phyloP scores from a whole-genome alignment of 2,113 vertebrate genomes.

The Seriola quinqueradiata region DNA sequence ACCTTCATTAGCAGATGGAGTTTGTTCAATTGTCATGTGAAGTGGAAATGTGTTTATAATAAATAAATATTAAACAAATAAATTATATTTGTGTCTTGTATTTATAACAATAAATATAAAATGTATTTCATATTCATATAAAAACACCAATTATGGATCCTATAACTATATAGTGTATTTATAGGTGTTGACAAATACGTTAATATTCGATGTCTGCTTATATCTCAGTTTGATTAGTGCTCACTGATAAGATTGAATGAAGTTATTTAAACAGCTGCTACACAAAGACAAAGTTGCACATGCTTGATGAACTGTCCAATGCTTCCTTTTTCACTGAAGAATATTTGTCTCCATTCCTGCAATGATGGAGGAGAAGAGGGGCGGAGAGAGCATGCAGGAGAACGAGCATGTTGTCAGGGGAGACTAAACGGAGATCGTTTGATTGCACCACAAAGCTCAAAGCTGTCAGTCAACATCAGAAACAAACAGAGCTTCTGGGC shows the following conservation, averaged over 20 bases:
- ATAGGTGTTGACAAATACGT: neutral
- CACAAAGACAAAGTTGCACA: neutral
- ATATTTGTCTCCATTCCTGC: conserved; percentile 46
- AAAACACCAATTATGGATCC: neutral
- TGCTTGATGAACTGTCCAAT: conserved; percentile 9
- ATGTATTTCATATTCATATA: neutral
- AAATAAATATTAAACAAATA: neutral
- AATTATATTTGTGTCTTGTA: neutral
- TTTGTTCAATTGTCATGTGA: no score
- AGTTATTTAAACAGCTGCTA: neutral
- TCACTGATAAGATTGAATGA: neutral
- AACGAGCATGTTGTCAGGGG: conserved; percentile 41
- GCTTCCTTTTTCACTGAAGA: neutral
- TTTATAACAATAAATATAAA: neutral
- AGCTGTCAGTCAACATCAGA: conserved; percentile 72
- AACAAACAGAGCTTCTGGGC: conserved; percentile 25
- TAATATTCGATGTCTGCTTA: neutral
- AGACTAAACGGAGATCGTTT: conserved; percentile 31
- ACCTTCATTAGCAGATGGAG: no score
- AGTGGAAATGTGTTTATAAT: no score
- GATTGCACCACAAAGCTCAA: conserved; percentile 66
- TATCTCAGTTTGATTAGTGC: neutral
- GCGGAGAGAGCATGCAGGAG: conserved; percentile 11
- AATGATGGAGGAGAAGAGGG: conserved; percentile 36
- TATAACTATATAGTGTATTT: neutral